Conservation (phyloP, 2,113 vertebrate genomes). For the Pangasianodon gigas region DNA sequence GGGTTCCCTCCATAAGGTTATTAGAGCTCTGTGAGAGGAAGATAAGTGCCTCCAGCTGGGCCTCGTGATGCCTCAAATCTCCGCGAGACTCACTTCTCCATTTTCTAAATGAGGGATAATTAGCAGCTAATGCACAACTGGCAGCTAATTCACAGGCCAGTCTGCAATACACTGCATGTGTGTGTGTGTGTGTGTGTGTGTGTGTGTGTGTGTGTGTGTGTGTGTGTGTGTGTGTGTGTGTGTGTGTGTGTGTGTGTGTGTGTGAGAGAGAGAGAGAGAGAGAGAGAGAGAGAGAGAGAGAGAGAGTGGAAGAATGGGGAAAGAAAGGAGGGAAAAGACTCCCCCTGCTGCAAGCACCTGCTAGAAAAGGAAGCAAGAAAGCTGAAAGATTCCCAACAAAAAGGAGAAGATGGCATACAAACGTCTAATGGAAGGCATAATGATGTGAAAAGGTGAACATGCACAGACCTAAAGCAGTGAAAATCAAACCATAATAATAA, state of each 20-base stretch:
- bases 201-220: constrained; percentile 43
- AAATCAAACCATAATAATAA: neutral
- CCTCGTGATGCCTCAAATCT: constrained; percentile 60
- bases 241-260: constrained; percentile 32
- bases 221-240: constrained; percentile 23
- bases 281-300: neutral
- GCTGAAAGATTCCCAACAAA: neutral
- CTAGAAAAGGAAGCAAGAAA: neutral
- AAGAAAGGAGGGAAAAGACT: neutral
- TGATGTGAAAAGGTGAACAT: neutral
- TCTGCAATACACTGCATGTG: neutral
- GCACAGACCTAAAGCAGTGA: neutral
- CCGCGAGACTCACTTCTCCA: constrained; percentile 59
- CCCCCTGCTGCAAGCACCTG: neutral
- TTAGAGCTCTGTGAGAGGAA: constrained; percentile 4
- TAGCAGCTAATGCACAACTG: constrained; percentile 66
- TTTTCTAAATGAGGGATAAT: constrained; percentile 70
- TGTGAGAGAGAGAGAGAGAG: constrained; percentile 17
- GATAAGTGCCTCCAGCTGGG: neutral
- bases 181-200: constrained; percentile 31
- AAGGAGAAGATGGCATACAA: neutral
- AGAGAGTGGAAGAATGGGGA: neutral
- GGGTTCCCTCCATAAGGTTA: constrained; percentile 10
- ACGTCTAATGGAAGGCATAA: neutral
- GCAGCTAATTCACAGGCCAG: neutral